A percentile compares a stretch with the other conserved stretches of the same genome.
These are phyloP conservation scores for Trogon melanurus DNA, from an alignment of 2,113 vertebrate species.

Conservation along the genomic window DNA sequence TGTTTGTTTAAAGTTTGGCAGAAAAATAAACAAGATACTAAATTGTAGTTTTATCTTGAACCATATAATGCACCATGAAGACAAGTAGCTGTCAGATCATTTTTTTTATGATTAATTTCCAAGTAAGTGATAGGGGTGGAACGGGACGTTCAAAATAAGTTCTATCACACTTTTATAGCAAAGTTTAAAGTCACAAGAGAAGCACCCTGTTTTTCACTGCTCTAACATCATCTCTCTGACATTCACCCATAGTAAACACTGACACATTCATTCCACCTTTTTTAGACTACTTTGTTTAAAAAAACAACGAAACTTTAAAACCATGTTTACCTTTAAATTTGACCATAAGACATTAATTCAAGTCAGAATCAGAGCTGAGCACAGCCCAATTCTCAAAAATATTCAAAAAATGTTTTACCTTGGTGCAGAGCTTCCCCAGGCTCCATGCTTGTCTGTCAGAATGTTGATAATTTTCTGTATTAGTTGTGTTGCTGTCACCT, in stretches of 20 bases:
- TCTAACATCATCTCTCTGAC: neutral
- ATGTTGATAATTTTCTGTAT: slow-evolving; percentile 98
- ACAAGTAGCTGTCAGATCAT: neutral
- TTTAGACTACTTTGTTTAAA: neutral
- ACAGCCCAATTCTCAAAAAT: neutral
- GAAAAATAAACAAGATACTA: neutral
- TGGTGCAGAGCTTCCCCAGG: slow-evolving; percentile 88
- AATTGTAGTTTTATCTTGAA: neutral
- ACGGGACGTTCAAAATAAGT: neutral
- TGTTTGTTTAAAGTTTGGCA: neutral
- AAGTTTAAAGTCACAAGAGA: neutral
- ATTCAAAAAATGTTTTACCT: slow-evolving; percentile 78
- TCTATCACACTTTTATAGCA: neutral
- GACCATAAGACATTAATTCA: neutral
- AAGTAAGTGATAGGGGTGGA: neutral
- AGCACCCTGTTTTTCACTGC: neutral
- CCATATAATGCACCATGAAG: neutral
- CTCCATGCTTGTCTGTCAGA: slow-evolving; percentile 95
- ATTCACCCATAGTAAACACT: neutral
- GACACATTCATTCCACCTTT: neutral
- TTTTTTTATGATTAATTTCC: neutral
- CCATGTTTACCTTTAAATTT: neutral
- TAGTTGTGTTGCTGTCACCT: slow-evolving; percentile 94
- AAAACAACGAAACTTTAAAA: neutral
- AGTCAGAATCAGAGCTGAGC: neutral